Evolutionary conservation across 2,797 vertebrate genomes (phyloP), one percentile per base, ranked within the genome.

Genomic region (Taenioides sp.): DNA sequence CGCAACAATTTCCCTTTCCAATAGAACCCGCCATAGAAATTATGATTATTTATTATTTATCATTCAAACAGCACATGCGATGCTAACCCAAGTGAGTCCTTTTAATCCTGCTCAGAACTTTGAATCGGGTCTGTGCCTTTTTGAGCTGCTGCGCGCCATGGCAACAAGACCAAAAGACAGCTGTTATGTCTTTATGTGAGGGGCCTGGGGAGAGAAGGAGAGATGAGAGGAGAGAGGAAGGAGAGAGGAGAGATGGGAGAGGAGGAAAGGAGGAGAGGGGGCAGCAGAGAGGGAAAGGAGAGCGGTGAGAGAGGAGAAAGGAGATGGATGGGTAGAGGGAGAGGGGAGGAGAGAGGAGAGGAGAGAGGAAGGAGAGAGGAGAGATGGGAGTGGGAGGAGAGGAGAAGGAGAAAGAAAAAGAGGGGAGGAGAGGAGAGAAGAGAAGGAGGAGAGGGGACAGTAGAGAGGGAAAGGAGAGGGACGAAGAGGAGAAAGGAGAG

Each of bases 21-120:
- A 9, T 2, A 2, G 18, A 54, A 22, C n/a, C 1, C 6, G 1
- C 4, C 50, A 5, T 4, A n/a, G 50, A n/a, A 52, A n/a, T 9
- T 1, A 52, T 52, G n/a, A 12, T 18, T 23, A 27, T 50, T 65
- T 43, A 22, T 27, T 27, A 27, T 27, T 27, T 27, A 27, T 69
- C 54, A 5, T 57, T 57, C 52, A 54, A 54, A 54, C n/a, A 4
- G 7, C 52, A 22, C n/a, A 54, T 3, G n/a, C 17, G 75, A 80
- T 66, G 75, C 64, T 27, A 70, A 34, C 9, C 81, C 5, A 72
- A 71, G 61, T 59, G 63, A 67, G 65, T 70, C 75, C 67, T 16
- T 47, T 80, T 85, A 87, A 87, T 85, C 86, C 69, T 43, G 78
- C 84, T 5, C 2, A 83, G 85, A 85, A 84, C 71, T 84, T 85